Evolutionary conservation across 2,113 vertebrate species (phyloP), one percentile per base, ranked within the genome.

Genomic region (Ranitomeya variabilis): DNA sequence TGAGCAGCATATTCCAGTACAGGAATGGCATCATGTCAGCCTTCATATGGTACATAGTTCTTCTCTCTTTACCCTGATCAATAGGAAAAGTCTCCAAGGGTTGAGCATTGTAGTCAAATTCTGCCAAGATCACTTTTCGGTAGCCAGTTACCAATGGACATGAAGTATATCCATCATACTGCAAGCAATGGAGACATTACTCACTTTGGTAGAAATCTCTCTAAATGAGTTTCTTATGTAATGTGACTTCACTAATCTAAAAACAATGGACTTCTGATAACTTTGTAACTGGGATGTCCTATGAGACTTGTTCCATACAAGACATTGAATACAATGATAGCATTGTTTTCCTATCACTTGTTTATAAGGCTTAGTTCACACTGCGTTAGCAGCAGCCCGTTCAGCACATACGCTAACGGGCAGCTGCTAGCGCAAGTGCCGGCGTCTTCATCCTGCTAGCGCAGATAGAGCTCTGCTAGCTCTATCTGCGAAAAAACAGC

Each of bases 121-220:
- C 98, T 0, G 98, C 98, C 74, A 99, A 93, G 82, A 99, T 96
- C 4, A 97, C 97, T 0, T 95, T 96, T 89, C 96, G 96, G 92
- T 98, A 99, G 92, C 93, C 94, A 0, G 98, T 99, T 62, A 99
- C 96, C 62, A 99, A 90, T 0, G 98, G 98, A 88, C 98, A 99
- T 0, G 98, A 99, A 0, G 98, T 99, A 89, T 99, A 99, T 76
- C 98, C 98, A 85, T 99, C 96, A 7, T 99, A 99, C 98, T 99
- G 86, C 80, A 95, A 94, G 8, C 37, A 45, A 90, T 52, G 21
- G 21, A 71, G 71, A 84, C 51, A 52, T 67, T 23, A 54, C 8
- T 16, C 3, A 80, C 59, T 23, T 13, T 55, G 2, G 2, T 55
- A 74, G 73, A 3, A 52, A 76, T 7, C 23, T 31, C 12, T 74